phyloP scores from a whole-genome alignment of 2,113 vertebrate species.

The Urocynchramus pylzowi region DNA sequence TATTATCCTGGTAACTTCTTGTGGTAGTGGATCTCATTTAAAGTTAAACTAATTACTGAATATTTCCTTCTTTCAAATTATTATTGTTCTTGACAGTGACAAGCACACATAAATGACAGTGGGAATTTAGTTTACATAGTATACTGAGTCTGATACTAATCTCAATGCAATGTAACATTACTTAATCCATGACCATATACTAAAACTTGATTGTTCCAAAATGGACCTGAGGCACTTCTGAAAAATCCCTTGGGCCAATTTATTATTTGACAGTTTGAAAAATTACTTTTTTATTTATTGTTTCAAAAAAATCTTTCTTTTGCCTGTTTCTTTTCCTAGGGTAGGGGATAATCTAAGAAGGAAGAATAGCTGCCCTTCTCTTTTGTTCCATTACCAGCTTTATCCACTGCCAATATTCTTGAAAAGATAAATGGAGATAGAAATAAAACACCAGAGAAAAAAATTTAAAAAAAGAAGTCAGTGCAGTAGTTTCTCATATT shows the following conservation, averaged over 20 bases:
- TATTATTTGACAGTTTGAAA: not conserved
- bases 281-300: not conserved
- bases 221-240: not conserved
- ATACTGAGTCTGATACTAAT: not conserved
- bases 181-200: not conserved
- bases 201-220: not conserved
- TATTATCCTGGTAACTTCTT: not conserved
- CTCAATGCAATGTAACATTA: not conserved
- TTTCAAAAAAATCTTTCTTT: not conserved
- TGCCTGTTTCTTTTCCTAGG: not conserved
- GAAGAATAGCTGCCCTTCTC: not conserved
- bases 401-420: not conserved
- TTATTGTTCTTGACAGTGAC: not conserved
- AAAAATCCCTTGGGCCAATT: not conserved
- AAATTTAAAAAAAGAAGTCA: not conserved
- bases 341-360: not conserved
- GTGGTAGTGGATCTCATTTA: not conserved
- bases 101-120: not conserved
- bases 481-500: not conserved
- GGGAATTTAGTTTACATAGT: not conserved
- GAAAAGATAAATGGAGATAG: not conserved
- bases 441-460: not conserved
- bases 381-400: not conserved
- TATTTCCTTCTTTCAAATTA: not conserved
- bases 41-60: not conserved